phyloP scores from a whole-genome alignment of 92 coral and sea anemone species.

The Siderastrea siderea region DNA sequence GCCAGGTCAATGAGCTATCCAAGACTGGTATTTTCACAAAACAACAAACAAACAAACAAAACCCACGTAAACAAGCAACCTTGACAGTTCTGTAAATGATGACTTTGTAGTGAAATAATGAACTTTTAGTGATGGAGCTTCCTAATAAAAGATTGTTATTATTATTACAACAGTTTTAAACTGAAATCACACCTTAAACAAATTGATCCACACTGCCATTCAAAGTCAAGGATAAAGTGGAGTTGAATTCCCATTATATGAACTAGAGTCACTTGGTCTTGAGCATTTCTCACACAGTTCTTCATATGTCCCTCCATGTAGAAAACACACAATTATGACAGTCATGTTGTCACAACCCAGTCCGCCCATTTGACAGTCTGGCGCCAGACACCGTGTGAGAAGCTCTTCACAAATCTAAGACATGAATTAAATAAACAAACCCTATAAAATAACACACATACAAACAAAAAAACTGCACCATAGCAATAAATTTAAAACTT shows the following conservation, averaged over 20 bases:
- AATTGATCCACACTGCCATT: slow-evolving; percentile 7
- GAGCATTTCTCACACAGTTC: slow-evolving; percentile 91
- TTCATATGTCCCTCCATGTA: slow-evolving; percentile 90
- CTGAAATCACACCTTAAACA: background rate
- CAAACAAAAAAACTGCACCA: background rate
- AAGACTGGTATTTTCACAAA: too few relatives aligned
- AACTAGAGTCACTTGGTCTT: slow-evolving; percentile 85
- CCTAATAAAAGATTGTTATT: too few relatives aligned
- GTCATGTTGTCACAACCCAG: slow-evolving; percentile 99
- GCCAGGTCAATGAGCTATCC: too few relatives aligned
- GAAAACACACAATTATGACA: slow-evolving; percentile 89
- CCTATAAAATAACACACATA: background rate
- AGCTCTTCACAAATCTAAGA: slow-evolving; percentile 95
- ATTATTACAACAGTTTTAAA: background rate
- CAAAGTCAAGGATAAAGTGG: slow-evolving; percentile 45
- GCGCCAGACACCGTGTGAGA: slow-evolving; percentile 96
- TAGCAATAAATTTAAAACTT: background rate
- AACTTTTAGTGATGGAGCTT: too few relatives aligned
- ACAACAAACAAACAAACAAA: too few relatives aligned
- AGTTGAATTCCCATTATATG: slow-evolving; percentile 53
- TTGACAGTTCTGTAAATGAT: too few relatives aligned
- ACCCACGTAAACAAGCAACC: too few relatives aligned
- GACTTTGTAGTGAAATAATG: too few relatives aligned
- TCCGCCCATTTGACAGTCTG: slow-evolving; percentile 99
- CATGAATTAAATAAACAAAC: background rate